These are phyloP conservation scores for Arenaria interpres DNA, from an alignment of 2,113 vertebrate species.

Conservation along the genomic window DNA sequence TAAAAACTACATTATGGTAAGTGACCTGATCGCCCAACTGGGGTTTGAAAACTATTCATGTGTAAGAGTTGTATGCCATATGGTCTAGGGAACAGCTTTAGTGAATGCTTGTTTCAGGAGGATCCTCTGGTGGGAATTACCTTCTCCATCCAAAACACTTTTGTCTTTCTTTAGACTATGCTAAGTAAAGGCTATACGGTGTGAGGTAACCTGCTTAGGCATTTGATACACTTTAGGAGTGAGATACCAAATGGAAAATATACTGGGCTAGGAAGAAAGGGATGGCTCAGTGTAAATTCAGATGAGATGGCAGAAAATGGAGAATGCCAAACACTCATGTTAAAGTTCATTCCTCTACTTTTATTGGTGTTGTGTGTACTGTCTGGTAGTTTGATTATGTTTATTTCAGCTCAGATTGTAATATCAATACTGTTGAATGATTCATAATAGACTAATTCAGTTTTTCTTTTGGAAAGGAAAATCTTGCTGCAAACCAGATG, in stretches of 20 bases:
- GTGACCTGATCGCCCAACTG: neutral
- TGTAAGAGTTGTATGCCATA: neutral
- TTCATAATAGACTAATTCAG: conserved; percentile 1
- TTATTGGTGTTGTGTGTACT: neutral
- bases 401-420: conserved; percentile 8
- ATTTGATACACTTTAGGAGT: neutral
- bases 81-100: neutral
- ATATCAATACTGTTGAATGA: neutral
- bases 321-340: neutral
- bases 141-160: neutral
- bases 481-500: conserved; percentile 23
- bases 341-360: neutral
- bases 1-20: neutral
- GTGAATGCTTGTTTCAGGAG: neutral
- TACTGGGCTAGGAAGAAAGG: neutral
- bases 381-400: neutral
- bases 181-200: neutral
- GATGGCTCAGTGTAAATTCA: neutral
- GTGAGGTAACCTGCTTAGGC: neutral
- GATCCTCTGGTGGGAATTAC: neutral
- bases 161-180: neutral
- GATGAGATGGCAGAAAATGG: neutral
- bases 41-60: neutral
- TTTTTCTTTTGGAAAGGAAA: neutral
- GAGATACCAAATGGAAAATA: neutral